These are phyloP conservation scores for Strongylocentrotus purpuratus DNA, from an alignment of 35 echinoderm and acorn worm genomes.

Conservation along the genomic window DNA sequence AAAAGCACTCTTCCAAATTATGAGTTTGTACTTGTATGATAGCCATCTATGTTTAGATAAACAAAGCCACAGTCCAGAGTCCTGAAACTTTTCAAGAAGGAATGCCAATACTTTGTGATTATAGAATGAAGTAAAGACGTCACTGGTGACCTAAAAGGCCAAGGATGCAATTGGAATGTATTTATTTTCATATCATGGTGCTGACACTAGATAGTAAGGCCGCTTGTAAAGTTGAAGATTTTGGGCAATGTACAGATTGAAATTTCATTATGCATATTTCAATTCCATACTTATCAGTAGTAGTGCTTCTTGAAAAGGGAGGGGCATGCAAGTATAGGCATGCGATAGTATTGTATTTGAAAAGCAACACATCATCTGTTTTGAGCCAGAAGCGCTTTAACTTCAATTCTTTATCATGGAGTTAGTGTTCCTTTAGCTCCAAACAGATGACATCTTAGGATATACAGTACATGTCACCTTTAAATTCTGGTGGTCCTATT, in stretches of 20 bases:
- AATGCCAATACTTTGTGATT: not conserved
- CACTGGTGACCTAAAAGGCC: not conserved
- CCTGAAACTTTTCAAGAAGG: not conserved
- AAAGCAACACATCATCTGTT: not conserved
- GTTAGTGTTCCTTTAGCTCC: too few species aligned
- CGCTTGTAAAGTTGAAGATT: not conserved
- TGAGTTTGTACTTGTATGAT: not conserved
- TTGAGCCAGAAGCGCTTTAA: too few species aligned
- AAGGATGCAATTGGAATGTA: not conserved
- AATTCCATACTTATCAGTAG: too few species aligned
- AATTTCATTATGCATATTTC: not conserved
- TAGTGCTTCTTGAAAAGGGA: not conserved
- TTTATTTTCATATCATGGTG: not conserved
- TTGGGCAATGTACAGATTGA: not conserved
- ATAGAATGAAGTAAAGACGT: not conserved
- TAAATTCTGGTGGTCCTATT: too few species aligned
- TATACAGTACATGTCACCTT: too few species aligned
- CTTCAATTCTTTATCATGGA: too few species aligned
- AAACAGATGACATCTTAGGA: too few species aligned
- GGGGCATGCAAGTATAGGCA: too few species aligned
- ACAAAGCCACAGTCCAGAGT: not conserved
- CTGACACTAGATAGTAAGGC: not conserved
- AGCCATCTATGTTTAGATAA: not conserved
- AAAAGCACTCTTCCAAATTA: not conserved
- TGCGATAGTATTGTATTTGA: too few species aligned